These are phyloP conservation scores for Asarcornis scutulata DNA, from an alignment of 2,113 vertebrate genomes.

Conservation along the genomic window DNA sequence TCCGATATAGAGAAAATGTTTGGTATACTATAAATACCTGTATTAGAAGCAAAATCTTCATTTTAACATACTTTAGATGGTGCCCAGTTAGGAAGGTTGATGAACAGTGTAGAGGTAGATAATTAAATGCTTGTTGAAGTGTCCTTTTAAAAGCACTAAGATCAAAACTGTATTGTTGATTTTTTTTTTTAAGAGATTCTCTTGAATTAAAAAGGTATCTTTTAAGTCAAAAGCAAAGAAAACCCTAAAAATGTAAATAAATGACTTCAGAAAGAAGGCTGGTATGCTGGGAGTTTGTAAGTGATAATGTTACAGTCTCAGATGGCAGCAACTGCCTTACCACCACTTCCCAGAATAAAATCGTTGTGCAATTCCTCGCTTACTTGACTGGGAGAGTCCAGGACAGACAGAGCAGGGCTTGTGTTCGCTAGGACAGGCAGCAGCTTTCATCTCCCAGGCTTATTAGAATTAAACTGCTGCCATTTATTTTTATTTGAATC, in stretches of 20 bases:
- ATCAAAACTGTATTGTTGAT: background rate
- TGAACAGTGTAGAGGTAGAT: background rate
- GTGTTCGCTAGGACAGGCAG: background rate
- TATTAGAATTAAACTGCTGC: background rate
- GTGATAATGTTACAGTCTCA: background rate
- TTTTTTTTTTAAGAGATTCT: background rate
- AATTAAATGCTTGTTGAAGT: background rate
- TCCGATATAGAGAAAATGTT: background rate
- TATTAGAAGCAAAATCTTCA: background rate
- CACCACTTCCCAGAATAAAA: background rate
- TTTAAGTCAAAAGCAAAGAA: background rate
- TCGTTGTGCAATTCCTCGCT: background rate
- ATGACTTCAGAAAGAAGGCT: background rate
- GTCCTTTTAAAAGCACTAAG: background rate
- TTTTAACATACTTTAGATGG: background rate
- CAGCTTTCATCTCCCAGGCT: background rate
- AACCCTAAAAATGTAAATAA: background rate
- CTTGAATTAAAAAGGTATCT: background rate
- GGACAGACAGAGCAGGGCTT: background rate
- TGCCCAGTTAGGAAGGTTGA: fast-evolving
- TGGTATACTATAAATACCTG: background rate
- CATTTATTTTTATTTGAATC: background rate
- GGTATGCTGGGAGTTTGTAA: background rate
- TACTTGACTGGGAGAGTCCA: background rate
- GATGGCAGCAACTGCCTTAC: background rate